phyloP scores from a whole-genome alignment of 2,888 invertebrate genomes.

The Piscicola geometra region DNA sequence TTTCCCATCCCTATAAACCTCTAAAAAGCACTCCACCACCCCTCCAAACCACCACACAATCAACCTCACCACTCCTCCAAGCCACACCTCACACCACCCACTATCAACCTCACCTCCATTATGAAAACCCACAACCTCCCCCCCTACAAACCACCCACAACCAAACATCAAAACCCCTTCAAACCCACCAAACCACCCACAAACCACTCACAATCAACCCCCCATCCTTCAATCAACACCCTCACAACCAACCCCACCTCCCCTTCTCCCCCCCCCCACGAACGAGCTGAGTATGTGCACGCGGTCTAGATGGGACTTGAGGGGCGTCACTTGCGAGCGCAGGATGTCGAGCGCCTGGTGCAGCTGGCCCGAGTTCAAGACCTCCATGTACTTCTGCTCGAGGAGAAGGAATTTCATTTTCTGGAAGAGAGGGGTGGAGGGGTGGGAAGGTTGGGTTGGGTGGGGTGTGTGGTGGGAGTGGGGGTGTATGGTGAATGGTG shows the following conservation, averaged over 20 bases:
- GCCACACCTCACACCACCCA: too few relatives aligned
- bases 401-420: constrained; percentile 94
- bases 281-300: constrained; percentile 76
- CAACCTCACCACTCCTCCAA: too few relatives aligned
- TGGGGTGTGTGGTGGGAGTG: background rate
- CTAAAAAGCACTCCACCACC: too few relatives aligned
- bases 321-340: constrained; percentile 87
- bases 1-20: too few relatives aligned
- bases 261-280: constrained; percentile 38
- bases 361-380: constrained; percentile 83
- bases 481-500: background rate
- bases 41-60: background rate
- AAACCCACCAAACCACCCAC: background rate
- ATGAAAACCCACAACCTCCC: too few relatives aligned
- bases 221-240: constrained; percentile 13
- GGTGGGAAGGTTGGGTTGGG: too few relatives aligned
- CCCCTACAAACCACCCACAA: too few relatives aligned
- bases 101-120: too few relatives aligned
- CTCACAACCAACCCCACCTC: background rate
- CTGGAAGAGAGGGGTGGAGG: constrained; percentile 55
- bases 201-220: background rate
- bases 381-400: constrained; percentile 95
- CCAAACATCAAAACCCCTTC: background rate
- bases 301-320: constrained; percentile 86
- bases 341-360: constrained; percentile 90